Conservation (phyloP, 2,888 invertebrate genomes). For the Lymantria dispar region DNA sequence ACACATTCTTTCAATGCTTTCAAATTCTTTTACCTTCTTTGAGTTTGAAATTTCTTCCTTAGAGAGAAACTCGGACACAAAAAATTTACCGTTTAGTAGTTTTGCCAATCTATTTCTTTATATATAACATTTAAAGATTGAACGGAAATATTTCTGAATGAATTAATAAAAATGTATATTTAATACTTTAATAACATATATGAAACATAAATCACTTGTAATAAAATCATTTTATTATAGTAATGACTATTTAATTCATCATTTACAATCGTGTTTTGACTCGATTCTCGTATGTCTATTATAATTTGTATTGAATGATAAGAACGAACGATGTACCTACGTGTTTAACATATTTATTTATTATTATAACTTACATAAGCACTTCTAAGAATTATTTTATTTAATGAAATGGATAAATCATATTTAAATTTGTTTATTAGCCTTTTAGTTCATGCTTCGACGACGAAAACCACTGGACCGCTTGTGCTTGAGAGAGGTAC, state of each 20-base stretch:
- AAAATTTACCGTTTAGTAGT: too few relatives aligned
- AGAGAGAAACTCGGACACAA: too few relatives aligned
- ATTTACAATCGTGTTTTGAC: constrained; percentile 1
- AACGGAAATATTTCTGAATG: background rate
- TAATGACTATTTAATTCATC: background rate
- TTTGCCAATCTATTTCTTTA: too few relatives aligned
- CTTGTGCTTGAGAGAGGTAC: too few relatives aligned
- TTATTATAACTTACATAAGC: background rate
- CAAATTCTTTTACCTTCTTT: too few relatives aligned
- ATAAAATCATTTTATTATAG: background rate
- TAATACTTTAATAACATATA: background rate
- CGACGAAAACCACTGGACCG: too few relatives aligned
- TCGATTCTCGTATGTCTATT: constrained; percentile 1
- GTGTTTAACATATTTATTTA: background rate
- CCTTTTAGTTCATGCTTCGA: too few relatives aligned
- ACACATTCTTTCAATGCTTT: too few relatives aligned
- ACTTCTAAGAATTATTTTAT: too few relatives aligned
- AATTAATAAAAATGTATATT: background rate
- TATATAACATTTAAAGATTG: background rate
- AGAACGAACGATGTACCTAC: background rate
- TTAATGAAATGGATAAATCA: too few relatives aligned
- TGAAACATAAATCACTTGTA: background rate
- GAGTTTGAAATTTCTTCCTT: too few relatives aligned
- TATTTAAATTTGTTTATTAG: too few relatives aligned
- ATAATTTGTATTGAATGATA: constrained; percentile 5